These are phyloP conservation scores for Nymphalis io DNA, from an alignment of 1,140 invertebrate species.

Conservation along the genomic window DNA sequence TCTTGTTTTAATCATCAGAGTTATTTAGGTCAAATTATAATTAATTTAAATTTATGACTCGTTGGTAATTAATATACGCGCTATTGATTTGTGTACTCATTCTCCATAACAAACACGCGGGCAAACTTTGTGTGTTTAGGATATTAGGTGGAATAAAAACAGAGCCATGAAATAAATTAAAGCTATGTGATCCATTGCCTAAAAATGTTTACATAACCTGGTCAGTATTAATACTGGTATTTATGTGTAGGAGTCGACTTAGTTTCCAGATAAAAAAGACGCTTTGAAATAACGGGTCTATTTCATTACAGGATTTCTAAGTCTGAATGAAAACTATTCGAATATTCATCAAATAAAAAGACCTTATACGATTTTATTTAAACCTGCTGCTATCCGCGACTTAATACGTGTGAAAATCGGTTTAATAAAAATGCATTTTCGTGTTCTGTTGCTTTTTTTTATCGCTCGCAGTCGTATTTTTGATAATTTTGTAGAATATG, in stretches of 20 bases:
- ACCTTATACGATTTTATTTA: too few relatives aligned
- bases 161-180: constrained; percentile 12
- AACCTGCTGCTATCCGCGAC: too few relatives aligned
- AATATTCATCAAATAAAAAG: too few relatives aligned
- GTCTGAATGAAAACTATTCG: too few relatives aligned
- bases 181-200: constrained; percentile 7
- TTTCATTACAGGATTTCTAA: too few relatives aligned
- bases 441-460: too few relatives aligned
- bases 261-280: neutral
- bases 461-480: too few relatives aligned
- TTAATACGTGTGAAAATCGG: too few relatives aligned
- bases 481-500: too few relatives aligned
- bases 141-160: constrained; percentile 21
- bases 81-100: constrained; percentile 14
- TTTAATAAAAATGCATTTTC: too few relatives aligned
- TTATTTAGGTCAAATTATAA: constrained; percentile 1
- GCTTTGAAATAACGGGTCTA: neutral
- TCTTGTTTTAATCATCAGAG: too few relatives aligned
- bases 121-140: constrained; percentile 22
- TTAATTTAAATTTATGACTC: constrained; percentile 1
- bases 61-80: constrained; percentile 2
- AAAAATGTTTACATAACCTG: constrained; percentile 21
- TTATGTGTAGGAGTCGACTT: neutral
- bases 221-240: constrained; percentile 1
- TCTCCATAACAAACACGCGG: constrained; percentile 4